These are phyloP conservation scores for Heteractis magnifica DNA, from an alignment of 92 coral and sea anemone genomes.

Conservation along the genomic window DNA sequence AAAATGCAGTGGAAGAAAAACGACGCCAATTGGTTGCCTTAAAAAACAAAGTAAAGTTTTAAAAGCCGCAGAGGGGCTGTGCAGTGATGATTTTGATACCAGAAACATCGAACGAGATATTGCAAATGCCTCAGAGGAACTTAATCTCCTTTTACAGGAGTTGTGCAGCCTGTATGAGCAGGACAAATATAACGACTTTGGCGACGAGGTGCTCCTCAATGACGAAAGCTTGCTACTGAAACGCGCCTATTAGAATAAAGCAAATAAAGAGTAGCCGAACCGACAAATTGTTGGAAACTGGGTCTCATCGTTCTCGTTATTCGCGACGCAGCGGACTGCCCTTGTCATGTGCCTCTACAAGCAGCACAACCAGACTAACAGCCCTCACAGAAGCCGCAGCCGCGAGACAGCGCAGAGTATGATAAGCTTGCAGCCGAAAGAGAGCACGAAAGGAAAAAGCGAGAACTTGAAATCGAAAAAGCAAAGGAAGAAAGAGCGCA, in stretches of 20 bases:
- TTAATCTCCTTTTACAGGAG: neutral
- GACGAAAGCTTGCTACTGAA: neutral
- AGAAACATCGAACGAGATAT: neutral
- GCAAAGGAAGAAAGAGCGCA: conserved; percentile 36
- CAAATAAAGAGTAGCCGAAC: neutral
- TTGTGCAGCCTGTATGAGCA: neutral
- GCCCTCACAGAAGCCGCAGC: conserved; percentile 61
- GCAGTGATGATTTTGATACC: neutral
- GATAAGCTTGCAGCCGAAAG: conserved; percentile 41
- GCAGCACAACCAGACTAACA: conserved; percentile 11
- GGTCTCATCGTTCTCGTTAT: neutral
- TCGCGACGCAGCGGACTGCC: neutral
- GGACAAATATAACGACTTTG: neutral
- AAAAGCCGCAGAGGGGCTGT: neutral
- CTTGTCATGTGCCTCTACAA: neutral
- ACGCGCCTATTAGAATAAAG: neutral
- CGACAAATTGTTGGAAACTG: conserved; percentile 1
- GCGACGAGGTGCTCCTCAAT: neutral
- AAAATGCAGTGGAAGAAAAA: neutral
- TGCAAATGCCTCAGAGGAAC: neutral
- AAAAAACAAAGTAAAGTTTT: neutral
- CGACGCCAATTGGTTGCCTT: no score
- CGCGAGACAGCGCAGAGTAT: conserved; percentile 56
- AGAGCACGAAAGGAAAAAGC: conserved; percentile 43
- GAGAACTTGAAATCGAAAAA: conserved; percentile 40